Percentiles rank a stretch among this genome's conserved stretches.
Conservation (phyloP, 2,797 vertebrate species). For the Crocodylus rhombifer region DNA sequence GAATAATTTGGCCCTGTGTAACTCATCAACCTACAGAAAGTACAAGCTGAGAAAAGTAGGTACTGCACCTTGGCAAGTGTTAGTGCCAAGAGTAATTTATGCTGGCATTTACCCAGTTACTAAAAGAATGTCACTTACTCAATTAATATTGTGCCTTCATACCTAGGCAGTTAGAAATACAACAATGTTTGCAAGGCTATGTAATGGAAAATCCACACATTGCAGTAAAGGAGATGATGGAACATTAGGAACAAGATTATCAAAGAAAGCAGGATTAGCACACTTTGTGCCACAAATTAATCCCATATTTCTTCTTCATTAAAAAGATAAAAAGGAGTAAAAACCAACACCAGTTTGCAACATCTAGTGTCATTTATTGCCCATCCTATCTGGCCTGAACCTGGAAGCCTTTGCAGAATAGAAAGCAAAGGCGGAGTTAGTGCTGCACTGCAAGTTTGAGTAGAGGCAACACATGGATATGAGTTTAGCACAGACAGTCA, state of each 20-base stretch:
- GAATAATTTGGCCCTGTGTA: neutral
- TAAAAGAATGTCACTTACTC: neutral
- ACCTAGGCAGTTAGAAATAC: neutral
- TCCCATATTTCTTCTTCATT: neutral
- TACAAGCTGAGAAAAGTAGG: neutral
- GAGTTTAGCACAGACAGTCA: too few relatives aligned
- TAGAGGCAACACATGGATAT: neutral
- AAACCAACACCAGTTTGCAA: neutral
- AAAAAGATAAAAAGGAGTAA: neutral
- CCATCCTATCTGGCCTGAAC: neutral
- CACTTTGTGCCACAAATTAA: rapidly evolving
- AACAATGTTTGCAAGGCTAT: neutral
- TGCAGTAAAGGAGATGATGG: neutral
- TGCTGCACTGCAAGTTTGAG: neutral
- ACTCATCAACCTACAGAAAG: neutral
- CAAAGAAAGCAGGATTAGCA: rapidly evolving
- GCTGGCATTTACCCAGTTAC: neutral
- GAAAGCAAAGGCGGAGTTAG: neutral
- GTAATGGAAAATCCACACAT: neutral
- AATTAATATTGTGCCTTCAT: neutral
- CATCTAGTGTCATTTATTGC: neutral
- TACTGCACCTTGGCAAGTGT: neutral
- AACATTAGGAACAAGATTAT: neutral
- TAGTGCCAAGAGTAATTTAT: neutral
- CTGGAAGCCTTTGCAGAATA: neutral